A percentile compares a stretch with the other conserved stretches of the same genome.
These are phyloP conservation scores for Coenonympha arcania DNA, from an alignment of 2,888 invertebrate genomes.

Conservation along the genomic window DNA sequence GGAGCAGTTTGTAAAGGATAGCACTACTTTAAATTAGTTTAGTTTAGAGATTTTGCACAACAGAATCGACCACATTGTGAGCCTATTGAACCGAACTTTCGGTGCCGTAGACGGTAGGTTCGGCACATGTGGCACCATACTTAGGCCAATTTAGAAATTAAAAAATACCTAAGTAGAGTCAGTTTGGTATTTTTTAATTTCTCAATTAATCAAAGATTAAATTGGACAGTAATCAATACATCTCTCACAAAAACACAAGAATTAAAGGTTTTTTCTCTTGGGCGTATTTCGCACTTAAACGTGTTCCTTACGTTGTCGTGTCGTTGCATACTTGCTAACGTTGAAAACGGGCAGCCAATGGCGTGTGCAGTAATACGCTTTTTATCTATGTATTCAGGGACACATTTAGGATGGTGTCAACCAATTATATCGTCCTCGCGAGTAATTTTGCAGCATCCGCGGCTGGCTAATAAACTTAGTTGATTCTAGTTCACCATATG, in stretches of 20 bases:
- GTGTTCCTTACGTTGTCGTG: not conserved
- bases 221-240: too few species aligned
- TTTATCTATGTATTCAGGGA: constrained; percentile 23
- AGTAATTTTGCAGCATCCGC: constrained; percentile 13
- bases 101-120: too few species aligned
- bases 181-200: too few species aligned
- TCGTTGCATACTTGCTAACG: not conserved
- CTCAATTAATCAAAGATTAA: too few species aligned
- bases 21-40: too few species aligned
- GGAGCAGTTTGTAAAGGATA: too few species aligned
- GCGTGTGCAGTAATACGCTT: constrained; percentile 17
- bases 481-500: constrained; percentile 1
- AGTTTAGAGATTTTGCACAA: too few species aligned
- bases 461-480: constrained; percentile 10
- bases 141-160: too few species aligned
- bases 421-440: constrained; percentile 17
- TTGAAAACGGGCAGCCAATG: not conserved
- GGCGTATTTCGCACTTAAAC: not conserved
- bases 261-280: not conserved
- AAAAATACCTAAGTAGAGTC: too few species aligned
- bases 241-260: not conserved
- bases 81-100: too few species aligned
- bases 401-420: constrained; percentile 11
- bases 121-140: too few species aligned
- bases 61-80: too few species aligned